Evolutionary conservation across 2,888 invertebrate species (phyloP), one percentile per base, ranked within the genome.

Genomic region (Stratiomys singularior): DNA sequence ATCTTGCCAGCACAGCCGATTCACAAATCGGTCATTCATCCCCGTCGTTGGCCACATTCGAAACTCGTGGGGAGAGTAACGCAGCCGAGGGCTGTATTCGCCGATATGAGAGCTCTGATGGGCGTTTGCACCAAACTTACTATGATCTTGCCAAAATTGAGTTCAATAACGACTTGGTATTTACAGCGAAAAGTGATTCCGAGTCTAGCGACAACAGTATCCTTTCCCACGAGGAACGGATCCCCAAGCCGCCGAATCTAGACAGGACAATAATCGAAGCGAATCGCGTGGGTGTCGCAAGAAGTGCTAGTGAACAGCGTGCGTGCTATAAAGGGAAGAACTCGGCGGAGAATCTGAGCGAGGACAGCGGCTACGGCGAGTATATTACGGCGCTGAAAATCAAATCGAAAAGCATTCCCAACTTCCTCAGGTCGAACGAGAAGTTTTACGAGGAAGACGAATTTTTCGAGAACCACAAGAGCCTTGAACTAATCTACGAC

Each of bases 331-430:
- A 80, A 25, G 77, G 83, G 46, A 91, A 91, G 82, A 90, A 91
- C 82, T 93, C 93, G 64, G 91, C 91, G 25, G 94, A 94, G 85
- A 94, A 94, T 89, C 88, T 94, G 81, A 93, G 93, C 83, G 94
- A 94, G 85, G 94, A 94, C 86, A 93, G 93, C 82, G 94, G 94
- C 76, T 93, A 93, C 86, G 90, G 93, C 83, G 93, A 93, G 81
- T 78, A 80, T 67, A 69, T 77, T n/a, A 52, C 84, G 47, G 82
- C 82, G 25, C 82, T 84, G 63, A 82, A 85, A 46, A 80, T 82
- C 46, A 88, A 88, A 82, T 88, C 88, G 30, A 88, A 86, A 81
- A 88, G 87, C 78, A 88, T 88, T 81, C 88, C 88, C 71, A 87
- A 87, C 83, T 87, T 88, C 82, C 85, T 87, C 47, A 27, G 66